Conservation (phyloP, 2,888 invertebrate genomes). For the Abrostola triplasia region DNA sequence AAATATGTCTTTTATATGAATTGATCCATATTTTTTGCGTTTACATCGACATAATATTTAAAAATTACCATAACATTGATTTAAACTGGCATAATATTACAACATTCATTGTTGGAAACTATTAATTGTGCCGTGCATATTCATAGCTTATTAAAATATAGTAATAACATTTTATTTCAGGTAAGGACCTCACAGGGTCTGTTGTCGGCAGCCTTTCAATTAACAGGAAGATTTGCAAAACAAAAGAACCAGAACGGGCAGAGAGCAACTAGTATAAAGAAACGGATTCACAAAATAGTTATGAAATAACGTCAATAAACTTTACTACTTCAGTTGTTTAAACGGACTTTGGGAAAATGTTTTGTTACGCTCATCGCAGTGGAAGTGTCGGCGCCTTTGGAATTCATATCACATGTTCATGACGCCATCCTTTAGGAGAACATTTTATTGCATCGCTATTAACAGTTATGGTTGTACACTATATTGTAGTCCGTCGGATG, state of each 20-base stretch:
- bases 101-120: constrained; percentile 4
- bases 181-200: constrained; percentile 66
- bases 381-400: constrained; percentile 66
- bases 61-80: not conserved
- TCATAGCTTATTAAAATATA: constrained; percentile 54
- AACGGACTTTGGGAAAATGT: constrained; percentile 64
- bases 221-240: constrained; percentile 65
- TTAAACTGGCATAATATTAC: not conserved
- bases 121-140: constrained; percentile 59
- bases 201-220: constrained; percentile 72
- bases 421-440: constrained; percentile 50
- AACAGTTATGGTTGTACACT: constrained; percentile 50
- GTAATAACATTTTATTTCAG: constrained; percentile 56
- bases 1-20: too few species aligned
- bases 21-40: not conserved
- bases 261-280: constrained; percentile 65
- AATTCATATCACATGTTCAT: constrained; percentile 57
- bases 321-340: constrained; percentile 75
- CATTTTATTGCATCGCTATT: constrained; percentile 57
- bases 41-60: not conserved
- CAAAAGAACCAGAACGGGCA: constrained; percentile 62
- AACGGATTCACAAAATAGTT: constrained; percentile 66
- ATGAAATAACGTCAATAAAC: constrained; percentile 71
- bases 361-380: constrained; percentile 66
- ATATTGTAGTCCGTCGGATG: constrained; percentile 44